Evolutionary conservation across 2,888 invertebrate species (phyloP), one percentile per base, ranked within the genome.

Genomic region (Periphyllus acericola): DNA sequence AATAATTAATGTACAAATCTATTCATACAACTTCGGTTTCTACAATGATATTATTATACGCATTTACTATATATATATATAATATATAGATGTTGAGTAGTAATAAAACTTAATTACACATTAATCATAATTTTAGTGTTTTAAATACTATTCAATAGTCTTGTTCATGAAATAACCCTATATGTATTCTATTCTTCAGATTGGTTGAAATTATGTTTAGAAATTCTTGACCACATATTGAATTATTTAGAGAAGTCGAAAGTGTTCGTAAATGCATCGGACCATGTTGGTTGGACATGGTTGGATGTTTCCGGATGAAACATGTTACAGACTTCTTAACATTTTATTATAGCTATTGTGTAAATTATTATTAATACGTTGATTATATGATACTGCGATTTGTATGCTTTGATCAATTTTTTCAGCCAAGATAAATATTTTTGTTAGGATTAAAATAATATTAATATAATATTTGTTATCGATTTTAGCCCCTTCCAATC

Each of bases 211-310:
- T 68, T 14, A 14, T 83, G 5, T 83, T 83, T 83, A 83, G 83
- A 83, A 83, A 83, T 40, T 83, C 60, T 83, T 75, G 60, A 75
- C 60, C 83, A 32, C 66, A 84, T 36, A 66, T 84, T 66, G 75
- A 46, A 46, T 66, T 74, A 36, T 83, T 75, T 46, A 84, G 83
- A 84, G 32, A 84, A 84, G 83, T 76, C 83, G 83, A 84, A 84
- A 84, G 83, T 84, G 75, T 76, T 74, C 21, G 60, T 25, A 66
- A 29, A 60, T 21, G 83, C 75, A 76, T 66, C 66, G 83, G 40
- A 84, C 83, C 83, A 60, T 40, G 83, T 75, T 66, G 0, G 40
- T 40, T 29, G 29, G 75, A 76, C 75, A 75, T 74, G 83, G 83
- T 84, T 60, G 60, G 66, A 76, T 75, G 75, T 84, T 40, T 75